Base-by-base conservation (phyloP, 2,113 vertebrate species). In the Machaerirhynchus nigripectus region DNA sequence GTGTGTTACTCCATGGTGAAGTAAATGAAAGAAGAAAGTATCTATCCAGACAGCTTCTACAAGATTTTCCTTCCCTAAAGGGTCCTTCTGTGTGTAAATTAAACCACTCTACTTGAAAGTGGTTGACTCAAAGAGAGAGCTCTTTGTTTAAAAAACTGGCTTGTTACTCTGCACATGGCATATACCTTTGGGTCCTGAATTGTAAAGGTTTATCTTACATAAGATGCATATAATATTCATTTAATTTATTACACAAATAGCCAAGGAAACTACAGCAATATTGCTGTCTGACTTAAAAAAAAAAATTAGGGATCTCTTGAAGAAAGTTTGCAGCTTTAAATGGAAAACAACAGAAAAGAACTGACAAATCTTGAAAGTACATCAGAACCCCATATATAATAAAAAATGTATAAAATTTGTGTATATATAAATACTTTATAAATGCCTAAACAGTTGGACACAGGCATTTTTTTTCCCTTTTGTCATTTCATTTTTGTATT, bases 41-140 rank as follows among this genome's bases (percentile, higher is more conserved):
- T 82, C 57, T 89, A 71, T 69, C 33, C 49, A 92, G 77, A 61
- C 78, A 89, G 40, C 10, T 84, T 81, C 64, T 82, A 71, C 47
- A 87, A 75, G 73, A 61, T 61, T 93, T 93, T 91, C 77, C 39
- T 84, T 92, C 87, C 87, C 94, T 73, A 53, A 87, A 94, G 94
- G 26, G 37, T 85, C 53, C 30, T 92, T 89, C 55, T 65, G 13
- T 87, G 40, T 73, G 70, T 85, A 84, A 89, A 95, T 95, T 94
- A 95, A 96, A 91, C 65, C 31, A 40, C 17, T 73, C 21, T 23
- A 27, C 68, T 84, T 84, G 55, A 78, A 94, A 92, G 81, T 17
- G 31, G 49, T 84, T 78, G 53, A 75, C 65, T 78, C 68, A 19
- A 89, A 60, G 30, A n/a, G 19, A 82, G 19, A 67, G 19, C 23